Base-by-base conservation (phyloP, 53 echinoderm and acorn worm genomes). In the Glandiceps talaboti region DNA sequence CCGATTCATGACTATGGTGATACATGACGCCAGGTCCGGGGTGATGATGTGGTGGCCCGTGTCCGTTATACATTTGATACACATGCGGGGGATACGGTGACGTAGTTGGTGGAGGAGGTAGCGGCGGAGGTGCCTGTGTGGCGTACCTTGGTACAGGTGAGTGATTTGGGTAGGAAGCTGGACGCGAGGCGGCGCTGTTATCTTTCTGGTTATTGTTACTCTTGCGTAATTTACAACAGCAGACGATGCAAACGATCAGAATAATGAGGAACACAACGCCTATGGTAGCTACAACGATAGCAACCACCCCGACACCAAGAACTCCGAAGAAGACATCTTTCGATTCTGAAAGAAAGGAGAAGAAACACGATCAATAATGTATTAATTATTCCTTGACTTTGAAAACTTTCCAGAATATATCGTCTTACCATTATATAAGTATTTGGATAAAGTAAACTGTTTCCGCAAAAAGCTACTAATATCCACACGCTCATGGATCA, bases 21-120 rank as follows among this genome's bases (percentile, higher is more conserved):
- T 80, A 30, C 78, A 76, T 76, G 74, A 82, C 74, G 20, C 82
- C 82, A 1, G 82, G 81, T 73, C 74, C 81, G 26, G 90, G 93
- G 74, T 90, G 88, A 86, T 88, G 90, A 1, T 87, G 90, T 29
- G 88, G 85, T 32, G 88, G 88, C 81, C 88, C 84, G n/a, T n/a
- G n/a, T 32, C 91, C 90, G 26, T 84, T 81, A 74, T 92, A 95
- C 0, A 92, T 92, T 77, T 92, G 92, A 79, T 95, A 92, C 76
- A 85, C 89, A 73, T 95, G 96, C 27, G 92, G 86, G 14, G 92
- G 96, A 74, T 92, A 95, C 0, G 96, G 87, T 0, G 90, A 90
- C 0, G 96, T 92, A 81, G 92, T 82, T 1, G 96, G 96, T 32
- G 89, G 88, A 28, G 92, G 92, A 10, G 90, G 92, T 75, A 92